phyloP scores from a whole-genome alignment of 2,888 invertebrate genomes.

The Rotaria macrura region DNA sequence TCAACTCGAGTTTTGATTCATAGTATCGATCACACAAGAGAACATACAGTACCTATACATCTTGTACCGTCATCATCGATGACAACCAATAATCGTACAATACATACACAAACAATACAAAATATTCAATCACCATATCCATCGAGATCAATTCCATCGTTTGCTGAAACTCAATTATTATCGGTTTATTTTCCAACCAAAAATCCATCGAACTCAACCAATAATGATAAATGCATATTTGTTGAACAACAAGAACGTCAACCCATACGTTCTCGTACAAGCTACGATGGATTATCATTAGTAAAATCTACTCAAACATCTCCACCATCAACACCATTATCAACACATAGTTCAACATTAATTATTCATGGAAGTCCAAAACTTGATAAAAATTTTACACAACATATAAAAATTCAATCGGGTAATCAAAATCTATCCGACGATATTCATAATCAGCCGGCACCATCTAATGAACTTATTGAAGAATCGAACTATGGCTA shows the following conservation, averaged over 20 bases:
- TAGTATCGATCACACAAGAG: background rate
- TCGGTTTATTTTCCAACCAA: background rate
- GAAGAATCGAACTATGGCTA: background rate
- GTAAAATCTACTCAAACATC: background rate
- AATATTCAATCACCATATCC: background rate
- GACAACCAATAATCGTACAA: background rate
- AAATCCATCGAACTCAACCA: background rate
- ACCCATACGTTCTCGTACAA: background rate
- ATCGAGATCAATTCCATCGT: background rate
- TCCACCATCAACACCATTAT: background rate
- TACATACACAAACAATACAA: background rate
- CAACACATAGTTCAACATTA: background rate
- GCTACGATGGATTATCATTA: background rate
- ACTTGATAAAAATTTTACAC: background rate
- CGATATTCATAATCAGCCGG: background rate
- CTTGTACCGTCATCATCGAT: background rate
- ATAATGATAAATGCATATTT: background rate
- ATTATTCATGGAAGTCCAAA: background rate
- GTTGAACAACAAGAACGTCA: background rate
- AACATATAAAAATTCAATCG: background rate
- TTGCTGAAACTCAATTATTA: constrained; percentile 17
- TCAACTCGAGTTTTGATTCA: background rate
- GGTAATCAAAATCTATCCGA: background rate
- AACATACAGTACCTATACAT: background rate
- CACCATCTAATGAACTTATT: background rate